Evolutionary conservation across 1,140 invertebrate genomes (phyloP).

Genomic region (Drosophila santomea): DNA sequence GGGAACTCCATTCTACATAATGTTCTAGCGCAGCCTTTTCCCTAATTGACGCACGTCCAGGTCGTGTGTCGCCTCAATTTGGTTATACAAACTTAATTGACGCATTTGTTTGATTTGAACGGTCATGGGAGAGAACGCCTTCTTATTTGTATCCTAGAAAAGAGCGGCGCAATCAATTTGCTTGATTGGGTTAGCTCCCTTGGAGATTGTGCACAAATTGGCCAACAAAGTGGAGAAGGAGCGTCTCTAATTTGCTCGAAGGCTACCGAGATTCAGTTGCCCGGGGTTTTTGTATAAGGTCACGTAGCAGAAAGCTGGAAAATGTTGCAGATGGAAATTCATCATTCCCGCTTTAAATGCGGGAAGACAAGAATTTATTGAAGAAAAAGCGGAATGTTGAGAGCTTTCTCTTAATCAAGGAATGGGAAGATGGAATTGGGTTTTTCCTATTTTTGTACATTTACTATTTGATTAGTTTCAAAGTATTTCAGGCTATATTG

Average conservation of each 20-base stretch:
- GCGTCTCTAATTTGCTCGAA: slow-evolving; percentile 35
- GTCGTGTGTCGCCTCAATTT: slow-evolving; percentile 65
- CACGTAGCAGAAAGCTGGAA: slow-evolving; percentile 25
- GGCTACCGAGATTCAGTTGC: slow-evolving; percentile 38
- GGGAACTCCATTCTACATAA: slow-evolving; percentile 8
- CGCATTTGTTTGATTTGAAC: slow-evolving; percentile 68
- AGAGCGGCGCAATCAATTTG: slow-evolving; percentile 62
- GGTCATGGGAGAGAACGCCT: slow-evolving; percentile 42
- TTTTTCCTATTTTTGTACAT: not conserved
- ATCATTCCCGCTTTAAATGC: slow-evolving; percentile 6
- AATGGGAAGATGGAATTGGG: not conserved
- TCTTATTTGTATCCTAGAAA: slow-evolving; percentile 35
- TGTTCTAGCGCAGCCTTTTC: slow-evolving; percentile 11
- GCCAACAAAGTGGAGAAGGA: slow-evolving; percentile 53
- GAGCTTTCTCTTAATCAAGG: not conserved
- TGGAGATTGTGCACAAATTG: slow-evolving; percentile 59
- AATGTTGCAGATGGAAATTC: slow-evolving; percentile 31
- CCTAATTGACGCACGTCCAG: slow-evolving; percentile 77
- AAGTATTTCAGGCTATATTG: no score
- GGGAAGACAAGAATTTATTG: not conserved
- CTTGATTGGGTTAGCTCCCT: slow-evolving; percentile 68
- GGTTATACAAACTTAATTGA: slow-evolving; percentile 73
- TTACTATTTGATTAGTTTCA: not conserved
- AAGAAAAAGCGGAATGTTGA: not conserved
- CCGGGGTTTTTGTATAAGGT: slow-evolving; percentile 17